A percentile compares a stretch with the other conserved stretches of the same genome.
Evolutionary conservation across 2,797 vertebrate genomes (phyloP).

Genomic region (Sebastes oblongus): DNA sequence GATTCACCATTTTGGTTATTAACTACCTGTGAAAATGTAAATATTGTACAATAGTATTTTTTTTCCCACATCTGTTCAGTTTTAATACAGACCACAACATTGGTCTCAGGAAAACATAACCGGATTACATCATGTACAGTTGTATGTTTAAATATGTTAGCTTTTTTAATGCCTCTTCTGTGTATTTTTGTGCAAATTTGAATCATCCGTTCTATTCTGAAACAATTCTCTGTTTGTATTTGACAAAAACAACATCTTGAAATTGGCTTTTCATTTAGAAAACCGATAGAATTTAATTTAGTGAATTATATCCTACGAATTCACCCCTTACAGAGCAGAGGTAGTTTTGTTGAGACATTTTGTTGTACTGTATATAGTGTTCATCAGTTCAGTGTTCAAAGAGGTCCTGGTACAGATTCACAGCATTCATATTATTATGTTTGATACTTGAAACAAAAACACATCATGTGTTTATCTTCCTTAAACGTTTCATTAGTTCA

Average conservation of each 20-base stretch:
- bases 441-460: slow-evolving; percentile 20
- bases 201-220: neutral
- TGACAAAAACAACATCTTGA: neutral
- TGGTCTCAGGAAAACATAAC: neutral
- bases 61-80: neutral
- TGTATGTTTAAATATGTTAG: neutral
- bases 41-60: slow-evolving; percentile 33
- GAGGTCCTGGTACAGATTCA: neutral
- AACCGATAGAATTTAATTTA: neutral
- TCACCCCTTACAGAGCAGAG: neutral
- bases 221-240: neutral
- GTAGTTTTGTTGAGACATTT: neutral
- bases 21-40: slow-evolving; percentile 44
- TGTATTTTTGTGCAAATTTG: neutral
- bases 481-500: neutral
- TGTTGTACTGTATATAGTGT: neutral
- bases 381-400: neutral
- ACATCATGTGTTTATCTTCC: neutral
- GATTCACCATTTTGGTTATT: neutral
- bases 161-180: neutral
- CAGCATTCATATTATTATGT: neutral
- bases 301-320: neutral
- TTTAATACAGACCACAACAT: neutral
- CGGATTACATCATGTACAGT: neutral
- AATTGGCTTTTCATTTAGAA: neutral